phyloP scores from a whole-genome alignment of 2,113 vertebrate species.

The Rissa tridactyla region DNA sequence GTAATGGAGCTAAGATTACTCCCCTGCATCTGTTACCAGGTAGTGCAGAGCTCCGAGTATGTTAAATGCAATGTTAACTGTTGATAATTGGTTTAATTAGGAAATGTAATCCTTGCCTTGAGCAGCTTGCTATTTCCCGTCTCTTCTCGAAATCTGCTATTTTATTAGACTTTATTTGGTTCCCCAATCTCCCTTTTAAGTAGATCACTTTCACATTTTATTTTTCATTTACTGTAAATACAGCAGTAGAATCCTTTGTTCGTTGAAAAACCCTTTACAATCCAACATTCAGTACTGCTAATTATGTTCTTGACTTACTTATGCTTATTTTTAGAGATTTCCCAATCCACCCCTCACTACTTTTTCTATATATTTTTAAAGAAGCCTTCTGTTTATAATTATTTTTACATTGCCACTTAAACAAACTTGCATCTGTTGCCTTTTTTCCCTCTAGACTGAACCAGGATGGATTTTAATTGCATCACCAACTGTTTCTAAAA shows the following conservation, averaged over 20 bases:
- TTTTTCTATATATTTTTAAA: slow-evolving; percentile 33
- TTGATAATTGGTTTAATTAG: slow-evolving; percentile 10
- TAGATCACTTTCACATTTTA: background rate
- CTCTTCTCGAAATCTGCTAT: background rate
- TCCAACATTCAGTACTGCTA: background rate
- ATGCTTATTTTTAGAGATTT: slow-evolving; percentile 32
- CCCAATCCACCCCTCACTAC: background rate
- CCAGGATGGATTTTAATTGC: slow-evolving; percentile 51
- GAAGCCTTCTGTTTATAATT: slow-evolving; percentile 48
- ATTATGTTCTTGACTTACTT: slow-evolving; percentile 42
- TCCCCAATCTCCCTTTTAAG: background rate
- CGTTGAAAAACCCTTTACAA: background rate
- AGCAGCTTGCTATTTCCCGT: background rate
- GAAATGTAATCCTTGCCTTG: background rate
- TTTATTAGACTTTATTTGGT: background rate
- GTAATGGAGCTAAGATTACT: background rate
- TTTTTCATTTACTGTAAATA: background rate
- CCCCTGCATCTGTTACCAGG: background rate
- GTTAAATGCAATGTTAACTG: background rate
- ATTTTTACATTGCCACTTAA: slow-evolving; percentile 36
- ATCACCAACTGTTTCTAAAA: slow-evolving; percentile 46
- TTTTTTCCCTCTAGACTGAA: slow-evolving; percentile 7
- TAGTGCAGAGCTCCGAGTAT: background rate
- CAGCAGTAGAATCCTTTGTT: background rate
- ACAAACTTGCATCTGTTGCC: slow-evolving; percentile 33